A percentile compares a stretch with the other conserved stretches of the same genome.
Evolutionary conservation across 2,888 invertebrate species (phyloP).

Genomic region (Limnephilus rhombicus): DNA sequence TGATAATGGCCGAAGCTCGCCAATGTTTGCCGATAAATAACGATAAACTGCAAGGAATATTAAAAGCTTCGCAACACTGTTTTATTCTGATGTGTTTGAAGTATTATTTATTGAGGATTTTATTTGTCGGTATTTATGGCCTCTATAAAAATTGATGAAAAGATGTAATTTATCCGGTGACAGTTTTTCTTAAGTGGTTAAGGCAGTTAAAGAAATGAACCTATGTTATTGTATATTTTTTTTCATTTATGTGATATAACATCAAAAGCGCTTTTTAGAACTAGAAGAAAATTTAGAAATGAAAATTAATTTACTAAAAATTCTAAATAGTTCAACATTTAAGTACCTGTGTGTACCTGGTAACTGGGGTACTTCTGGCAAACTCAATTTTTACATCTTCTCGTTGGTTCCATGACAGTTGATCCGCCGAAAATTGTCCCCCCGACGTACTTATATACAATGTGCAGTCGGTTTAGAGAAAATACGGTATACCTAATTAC

Average conservation of each 20-base stretch:
- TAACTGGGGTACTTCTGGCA: too few relatives aligned
- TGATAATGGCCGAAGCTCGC: conserved; percentile 13
- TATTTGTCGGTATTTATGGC: neutral
- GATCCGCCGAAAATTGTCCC: too few relatives aligned
- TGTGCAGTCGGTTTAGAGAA: too few relatives aligned
- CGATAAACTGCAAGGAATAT: conserved; percentile 3
- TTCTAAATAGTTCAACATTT: too few relatives aligned
- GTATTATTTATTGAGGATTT: neutral
- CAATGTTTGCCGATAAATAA: conserved; percentile 20
- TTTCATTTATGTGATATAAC: neutral
- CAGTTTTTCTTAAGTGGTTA: neutral
- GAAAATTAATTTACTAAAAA: too few relatives aligned
- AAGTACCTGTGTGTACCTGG: too few relatives aligned
- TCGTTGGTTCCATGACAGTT: too few relatives aligned
- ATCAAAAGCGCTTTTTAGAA: neutral
- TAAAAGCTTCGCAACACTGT: conserved; percentile 10
- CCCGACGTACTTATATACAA: too few relatives aligned
- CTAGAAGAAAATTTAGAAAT: neutral
- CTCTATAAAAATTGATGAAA: neutral
- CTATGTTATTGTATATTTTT: neutral
- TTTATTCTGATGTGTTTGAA: neutral
- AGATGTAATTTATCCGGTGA: neutral
- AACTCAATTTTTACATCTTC: too few relatives aligned
- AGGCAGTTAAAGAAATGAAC: neutral
- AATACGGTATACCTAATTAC: too few relatives aligned